Percentiles rank a stretch among this genome's conserved stretches.
These are phyloP conservation scores for Spinus olivaceus DNA, from an alignment of 2,797 vertebrate species.

Conservation along the genomic window DNA sequence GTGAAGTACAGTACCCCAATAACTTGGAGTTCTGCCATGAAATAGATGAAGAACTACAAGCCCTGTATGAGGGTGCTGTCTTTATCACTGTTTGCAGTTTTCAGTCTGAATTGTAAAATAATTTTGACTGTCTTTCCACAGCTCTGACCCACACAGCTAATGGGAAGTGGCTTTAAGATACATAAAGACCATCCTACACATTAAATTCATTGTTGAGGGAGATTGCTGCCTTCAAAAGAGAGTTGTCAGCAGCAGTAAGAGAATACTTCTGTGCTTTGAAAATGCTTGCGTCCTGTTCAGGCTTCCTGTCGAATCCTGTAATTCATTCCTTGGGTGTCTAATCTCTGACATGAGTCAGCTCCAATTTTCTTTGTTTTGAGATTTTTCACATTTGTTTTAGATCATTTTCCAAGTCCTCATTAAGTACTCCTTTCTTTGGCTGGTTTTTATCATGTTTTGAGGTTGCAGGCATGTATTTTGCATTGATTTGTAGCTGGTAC, in stretches of 20 bases:
- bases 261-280: not conserved
- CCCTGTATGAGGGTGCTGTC: not conserved
- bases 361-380: not conserved
- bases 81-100: not conserved
- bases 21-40: conserved; percentile 65
- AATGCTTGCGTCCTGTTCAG: not conserved
- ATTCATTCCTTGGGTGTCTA: not conserved
- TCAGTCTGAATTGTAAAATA: not conserved
- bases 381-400: not conserved
- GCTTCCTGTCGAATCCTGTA: not conserved
- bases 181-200: not conserved
- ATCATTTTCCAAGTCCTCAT: not conserved
- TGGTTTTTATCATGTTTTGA: not conserved
- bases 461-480: not conserved
- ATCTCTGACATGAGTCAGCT: not conserved
- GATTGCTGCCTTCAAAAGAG: not conserved
- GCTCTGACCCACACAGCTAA: not conserved
- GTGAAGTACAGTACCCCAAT: conserved; percentile 40
- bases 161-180: not conserved
- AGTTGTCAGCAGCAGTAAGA: not conserved
- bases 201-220: not conserved
- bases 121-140: not conserved
- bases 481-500: not conserved
- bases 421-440: not conserved
- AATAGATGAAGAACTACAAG: conserved; percentile 42